phyloP scores from a whole-genome alignment of 1,140 invertebrate species.

The Tachypleus tridentatus region DNA sequence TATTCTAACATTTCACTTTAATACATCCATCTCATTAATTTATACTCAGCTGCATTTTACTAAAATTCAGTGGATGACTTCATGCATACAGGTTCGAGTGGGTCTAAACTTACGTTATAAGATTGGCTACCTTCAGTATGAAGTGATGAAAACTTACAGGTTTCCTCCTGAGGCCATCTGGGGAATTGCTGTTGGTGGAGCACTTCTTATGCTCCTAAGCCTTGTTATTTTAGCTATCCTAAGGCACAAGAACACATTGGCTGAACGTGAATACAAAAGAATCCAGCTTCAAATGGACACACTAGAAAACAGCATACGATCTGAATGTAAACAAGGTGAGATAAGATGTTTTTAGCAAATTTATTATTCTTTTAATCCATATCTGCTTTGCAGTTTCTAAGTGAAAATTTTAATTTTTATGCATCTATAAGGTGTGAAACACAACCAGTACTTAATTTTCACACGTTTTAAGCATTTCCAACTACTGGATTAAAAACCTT shows the following conservation, averaged over 20 bases:
- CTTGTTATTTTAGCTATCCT: slow-evolving; percentile 76
- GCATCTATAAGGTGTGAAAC: too few species aligned
- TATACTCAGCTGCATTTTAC: too few species aligned
- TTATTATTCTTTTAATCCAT: background rate
- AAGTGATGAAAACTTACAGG: slow-evolving; percentile 65
- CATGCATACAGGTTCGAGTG: slow-evolving; percentile 40
- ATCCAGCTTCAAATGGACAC: slow-evolving; percentile 99
- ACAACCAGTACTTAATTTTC: too few species aligned
- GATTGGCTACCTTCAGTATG: slow-evolving; percentile 73
- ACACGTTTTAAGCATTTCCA: too few species aligned
- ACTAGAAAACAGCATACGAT: slow-evolving; percentile 75
- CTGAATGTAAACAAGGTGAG: slow-evolving; percentile 18
- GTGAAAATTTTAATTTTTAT: too few species aligned
- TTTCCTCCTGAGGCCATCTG: slow-evolving; percentile 67
- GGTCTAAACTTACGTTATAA: slow-evolving; percentile 73
- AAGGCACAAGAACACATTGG: slow-evolving; percentile 81
- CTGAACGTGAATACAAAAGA: slow-evolving; percentile 88
- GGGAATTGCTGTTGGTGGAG: slow-evolving; percentile 66
- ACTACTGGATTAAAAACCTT: too few species aligned
- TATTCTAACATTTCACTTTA: too few species aligned
- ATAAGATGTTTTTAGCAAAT: background rate
- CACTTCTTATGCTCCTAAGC: slow-evolving; percentile 69
- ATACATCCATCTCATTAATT: too few species aligned
- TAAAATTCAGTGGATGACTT: too few species aligned
- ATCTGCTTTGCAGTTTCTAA: too few species aligned